Percentiles rank a stretch among this genome's conserved stretches.
These are phyloP conservation scores for Cossypha niveicapilla DNA, from an alignment of 2,797 vertebrate genomes.

Conservation along the genomic window DNA sequence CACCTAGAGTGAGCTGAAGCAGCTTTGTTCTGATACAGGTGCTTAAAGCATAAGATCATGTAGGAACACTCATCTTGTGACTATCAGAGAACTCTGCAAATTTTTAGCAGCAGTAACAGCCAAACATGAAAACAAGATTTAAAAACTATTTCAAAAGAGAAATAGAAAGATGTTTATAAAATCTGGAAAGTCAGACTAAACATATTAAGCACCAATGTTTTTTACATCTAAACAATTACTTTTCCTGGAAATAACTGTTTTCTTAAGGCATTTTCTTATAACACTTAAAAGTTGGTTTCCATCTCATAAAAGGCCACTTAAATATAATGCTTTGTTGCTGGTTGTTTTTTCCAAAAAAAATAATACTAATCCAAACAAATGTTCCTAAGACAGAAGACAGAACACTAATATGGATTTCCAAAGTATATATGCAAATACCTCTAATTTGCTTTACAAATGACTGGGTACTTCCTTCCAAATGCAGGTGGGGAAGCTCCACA, in stretches of 20 bases:
- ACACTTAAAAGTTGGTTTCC: background rate
- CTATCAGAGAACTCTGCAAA: background rate
- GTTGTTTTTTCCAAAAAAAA: background rate
- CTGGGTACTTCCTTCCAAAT: background rate
- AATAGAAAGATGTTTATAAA: background rate
- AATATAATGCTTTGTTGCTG: background rate
- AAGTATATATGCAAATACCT: background rate
- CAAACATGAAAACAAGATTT: background rate
- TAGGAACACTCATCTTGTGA: background rate
- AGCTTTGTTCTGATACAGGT: background rate
- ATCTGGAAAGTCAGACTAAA: slow-evolving; percentile 14
- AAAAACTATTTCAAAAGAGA: background rate
- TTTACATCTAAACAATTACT: background rate
- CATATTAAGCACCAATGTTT: background rate
- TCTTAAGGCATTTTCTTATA: background rate
- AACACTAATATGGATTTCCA: background rate
- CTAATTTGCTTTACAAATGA: background rate
- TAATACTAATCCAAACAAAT: background rate
- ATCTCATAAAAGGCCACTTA: background rate
- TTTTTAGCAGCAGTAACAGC: background rate
- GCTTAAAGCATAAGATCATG: fast-evolving
- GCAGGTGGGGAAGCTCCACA: background rate
- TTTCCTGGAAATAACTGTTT: slow-evolving; percentile 1
- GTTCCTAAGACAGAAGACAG: background rate
- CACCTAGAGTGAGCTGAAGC: background rate